Conservation (phyloP, 2,888 invertebrate species). For the Neelides folsomi region DNA sequence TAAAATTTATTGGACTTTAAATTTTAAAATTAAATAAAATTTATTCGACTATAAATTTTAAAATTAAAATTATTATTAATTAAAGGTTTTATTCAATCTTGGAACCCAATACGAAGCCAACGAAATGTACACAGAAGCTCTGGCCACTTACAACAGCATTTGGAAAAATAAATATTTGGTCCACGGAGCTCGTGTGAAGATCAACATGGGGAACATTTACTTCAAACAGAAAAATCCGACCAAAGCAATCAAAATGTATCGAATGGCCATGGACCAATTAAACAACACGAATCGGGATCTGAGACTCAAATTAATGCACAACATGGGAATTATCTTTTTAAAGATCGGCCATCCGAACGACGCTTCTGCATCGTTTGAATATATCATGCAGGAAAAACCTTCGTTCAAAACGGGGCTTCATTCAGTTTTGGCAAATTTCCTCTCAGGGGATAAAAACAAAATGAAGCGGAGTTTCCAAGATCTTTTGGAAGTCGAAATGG, state of each 20-base stretch:
- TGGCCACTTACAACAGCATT: slow-evolving; percentile 88
- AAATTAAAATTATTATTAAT: slow-evolving; percentile 15
- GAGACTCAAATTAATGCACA: slow-evolving; percentile 92
- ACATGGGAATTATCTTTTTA: slow-evolving; percentile 86
- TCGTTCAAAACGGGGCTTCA: slow-evolving; percentile 82
- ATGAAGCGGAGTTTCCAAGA: slow-evolving; percentile 85
- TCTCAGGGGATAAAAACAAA: slow-evolving; percentile 79
- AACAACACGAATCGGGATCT: slow-evolving; percentile 85
- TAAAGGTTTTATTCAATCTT: slow-evolving; percentile 82
- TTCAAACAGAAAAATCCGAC: slow-evolving; percentile 84
- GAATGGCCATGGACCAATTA: slow-evolving; percentile 93
- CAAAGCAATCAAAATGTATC: slow-evolving; percentile 91
- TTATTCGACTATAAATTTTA: neutral
- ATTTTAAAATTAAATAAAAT: neutral
- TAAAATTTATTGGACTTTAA: neutral
- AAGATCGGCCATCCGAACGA: slow-evolving; percentile 93
- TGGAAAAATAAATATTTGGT: slow-evolving; percentile 86
- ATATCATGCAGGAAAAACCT: slow-evolving; percentile 91
- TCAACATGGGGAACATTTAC: slow-evolving; percentile 97
- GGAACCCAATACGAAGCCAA: slow-evolving; percentile 88
- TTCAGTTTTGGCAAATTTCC: slow-evolving; percentile 72
- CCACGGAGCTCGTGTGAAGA: slow-evolving; percentile 81
- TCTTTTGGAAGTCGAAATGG: slow-evolving; percentile 72
- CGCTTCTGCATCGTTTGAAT: slow-evolving; percentile 91
- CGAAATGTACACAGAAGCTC: slow-evolving; percentile 88